phyloP scores from a whole-genome alignment of 2,888 invertebrate species.

The Aporophyla lueneburgensis region DNA sequence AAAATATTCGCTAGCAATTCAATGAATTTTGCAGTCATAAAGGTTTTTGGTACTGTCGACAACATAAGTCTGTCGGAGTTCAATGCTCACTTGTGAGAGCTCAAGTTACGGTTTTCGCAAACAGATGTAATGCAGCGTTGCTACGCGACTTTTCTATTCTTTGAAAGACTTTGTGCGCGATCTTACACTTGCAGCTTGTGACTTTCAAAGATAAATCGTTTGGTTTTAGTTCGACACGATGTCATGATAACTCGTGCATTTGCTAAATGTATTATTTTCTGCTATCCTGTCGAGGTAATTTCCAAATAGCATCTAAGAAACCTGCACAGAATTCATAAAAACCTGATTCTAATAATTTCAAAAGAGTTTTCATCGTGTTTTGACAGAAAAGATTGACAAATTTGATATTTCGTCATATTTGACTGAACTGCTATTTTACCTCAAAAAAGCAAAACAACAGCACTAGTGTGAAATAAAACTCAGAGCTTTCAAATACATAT shows the following conservation, averaged over 20 bases:
- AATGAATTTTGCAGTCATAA: conserved; percentile 58
- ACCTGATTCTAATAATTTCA: no score
- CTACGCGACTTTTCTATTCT: background rate
- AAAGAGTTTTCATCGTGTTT: background rate
- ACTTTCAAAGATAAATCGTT: background rate
- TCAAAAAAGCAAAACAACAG: background rate
- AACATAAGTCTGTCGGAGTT: background rate
- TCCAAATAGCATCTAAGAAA: background rate
- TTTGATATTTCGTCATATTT: background rate
- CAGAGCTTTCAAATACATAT: no score
- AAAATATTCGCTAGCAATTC: conserved; percentile 55
- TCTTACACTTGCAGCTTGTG: background rate
- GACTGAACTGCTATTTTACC: background rate
- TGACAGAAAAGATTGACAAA: background rate
- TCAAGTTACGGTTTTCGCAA: background rate
- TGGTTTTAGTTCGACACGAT: background rate
- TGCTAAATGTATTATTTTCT: background rate
- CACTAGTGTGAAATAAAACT: no score
- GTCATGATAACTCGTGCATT: background rate
- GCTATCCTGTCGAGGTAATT: no score
- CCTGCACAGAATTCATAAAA: background rate
- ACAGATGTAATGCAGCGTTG: background rate
- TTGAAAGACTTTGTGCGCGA: background rate
- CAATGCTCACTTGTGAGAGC: background rate
- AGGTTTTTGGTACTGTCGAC: conserved; percentile 38